These are phyloP conservation scores for Vimba vimba DNA, from an alignment of 2,113 vertebrate species.

Conservation along the genomic window DNA sequence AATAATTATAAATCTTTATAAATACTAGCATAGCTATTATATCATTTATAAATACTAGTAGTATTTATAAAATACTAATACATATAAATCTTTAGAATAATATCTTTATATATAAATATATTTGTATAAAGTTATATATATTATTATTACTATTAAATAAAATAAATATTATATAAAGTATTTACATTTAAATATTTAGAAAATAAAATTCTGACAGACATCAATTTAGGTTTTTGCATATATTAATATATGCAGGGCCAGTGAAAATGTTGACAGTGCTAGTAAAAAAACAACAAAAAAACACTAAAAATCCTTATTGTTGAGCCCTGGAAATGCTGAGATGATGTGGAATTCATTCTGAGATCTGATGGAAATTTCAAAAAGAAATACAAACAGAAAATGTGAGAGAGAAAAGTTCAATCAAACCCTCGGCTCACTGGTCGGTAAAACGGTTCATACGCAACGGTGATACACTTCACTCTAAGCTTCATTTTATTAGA, in stretches of 20 bases:
- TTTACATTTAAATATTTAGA: too few relatives aligned
- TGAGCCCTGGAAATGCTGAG: constrained; percentile 42
- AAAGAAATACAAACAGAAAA: constrained; percentile 12
- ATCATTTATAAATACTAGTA: too few relatives aligned
- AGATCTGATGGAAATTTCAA: constrained; percentile 16
- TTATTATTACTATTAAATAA: too few relatives aligned
- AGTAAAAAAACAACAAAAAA: not conserved
- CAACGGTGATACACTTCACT: not conserved
- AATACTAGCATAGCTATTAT: too few relatives aligned
- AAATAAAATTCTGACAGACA: too few relatives aligned
- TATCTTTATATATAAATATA: too few relatives aligned
- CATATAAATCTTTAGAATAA: too few relatives aligned
- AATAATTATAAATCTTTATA: too few relatives aligned
- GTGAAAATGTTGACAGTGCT: not conserved
- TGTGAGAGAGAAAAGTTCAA: constrained; percentile 26
- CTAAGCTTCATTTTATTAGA: not conserved
- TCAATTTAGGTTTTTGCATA: too few relatives aligned
- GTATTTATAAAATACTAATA: too few relatives aligned
- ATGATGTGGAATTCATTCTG: constrained; percentile 50
- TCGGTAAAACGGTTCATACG: not conserved
- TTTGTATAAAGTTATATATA: too few relatives aligned
- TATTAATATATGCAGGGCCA: not conserved
- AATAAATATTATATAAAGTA: too few relatives aligned
- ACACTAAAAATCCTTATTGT: not conserved
- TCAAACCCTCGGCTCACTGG: constrained; percentile 7